Percentiles rank a stretch among this genome's conserved stretches.
These are phyloP conservation scores for Thyatira batis DNA, from an alignment of 2,888 invertebrate genomes.

Conservation along the genomic window DNA sequence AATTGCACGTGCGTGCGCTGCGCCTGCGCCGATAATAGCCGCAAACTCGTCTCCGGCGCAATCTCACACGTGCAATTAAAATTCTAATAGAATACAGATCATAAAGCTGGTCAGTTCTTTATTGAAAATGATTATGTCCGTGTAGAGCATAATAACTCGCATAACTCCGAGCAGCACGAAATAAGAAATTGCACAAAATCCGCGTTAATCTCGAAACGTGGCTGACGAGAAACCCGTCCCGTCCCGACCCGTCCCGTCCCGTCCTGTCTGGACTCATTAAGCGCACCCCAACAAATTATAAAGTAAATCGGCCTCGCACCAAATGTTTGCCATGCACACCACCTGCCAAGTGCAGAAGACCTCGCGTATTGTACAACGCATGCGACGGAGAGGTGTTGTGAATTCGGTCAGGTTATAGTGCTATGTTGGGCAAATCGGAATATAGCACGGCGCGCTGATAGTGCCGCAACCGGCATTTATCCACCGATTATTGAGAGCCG, in stretches of 20 bases:
- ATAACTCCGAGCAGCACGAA: neutral
- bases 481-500: neutral
- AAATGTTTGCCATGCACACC: neutral
- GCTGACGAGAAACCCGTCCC: neutral
- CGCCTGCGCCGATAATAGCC: neutral
- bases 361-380: neutral
- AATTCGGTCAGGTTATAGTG: neutral
- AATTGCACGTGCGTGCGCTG: neutral
- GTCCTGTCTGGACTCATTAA: neutral
- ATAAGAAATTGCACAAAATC: slow-evolving; percentile 2
- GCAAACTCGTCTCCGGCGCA: neutral
- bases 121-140: neutral
- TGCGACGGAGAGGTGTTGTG: neutral
- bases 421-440: neutral
- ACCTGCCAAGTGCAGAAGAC: neutral
- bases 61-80: neutral
- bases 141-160: neutral
- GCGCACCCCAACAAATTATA: neutral
- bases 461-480: neutral
- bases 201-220: neutral
- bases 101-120: neutral
- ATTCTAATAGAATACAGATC: neutral
- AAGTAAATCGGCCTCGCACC: neutral
- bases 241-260: neutral
- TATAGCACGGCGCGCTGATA: neutral